Base-by-base conservation (phyloP, 2,113 vertebrate genomes). In the Labeo rohita region DNA sequence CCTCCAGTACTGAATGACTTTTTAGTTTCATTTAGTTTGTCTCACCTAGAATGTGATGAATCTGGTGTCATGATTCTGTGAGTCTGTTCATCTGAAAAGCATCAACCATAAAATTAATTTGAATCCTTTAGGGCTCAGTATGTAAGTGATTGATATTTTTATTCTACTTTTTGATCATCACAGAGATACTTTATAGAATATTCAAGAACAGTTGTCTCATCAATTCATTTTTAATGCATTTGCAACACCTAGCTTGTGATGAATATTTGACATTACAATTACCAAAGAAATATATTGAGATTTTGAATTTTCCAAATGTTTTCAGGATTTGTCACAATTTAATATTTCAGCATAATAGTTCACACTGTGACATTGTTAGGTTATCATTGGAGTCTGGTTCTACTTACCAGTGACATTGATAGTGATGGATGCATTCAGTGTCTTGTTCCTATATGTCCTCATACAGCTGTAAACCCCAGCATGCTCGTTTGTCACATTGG, bases 391-490 rank as follows among this genome's bases (percentile, higher is more conserved):
- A 73, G 45, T 72, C 15, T 72, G 70, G 39, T 23, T 77, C 10
- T 76, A 90, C 92, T 92, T 81, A 93, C 91, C 21, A 21, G 77
- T 89, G 79, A 92, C 85, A 1, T 70, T 86, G 6, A 92, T 66
- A 4, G 85, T 59, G 16, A 74, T 56, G 16, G 61, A 45, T 7
- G 2, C 2, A 3, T 76, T 84, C 76, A 70, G 28, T 6, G 56
- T 85, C 6, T 0, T 50, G 11, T 88, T 23, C 49, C 1, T 8
- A 52, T 63, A 54, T 36, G 8, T 6, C 1, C 15, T 79, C 66
- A 28, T 85, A 68, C 92, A 93, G n/a, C 76, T 8, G 72, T 92
- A 93, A 34, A 21, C 18, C 74, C 91, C 91, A 43, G 84, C 82
- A 75, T 91, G 49, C 68, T 66, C 76, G 16, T 43, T 36, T 0